Evolutionary conservation across 2,113 vertebrate genomes (phyloP).

Genomic region (Eira barbara): DNA sequence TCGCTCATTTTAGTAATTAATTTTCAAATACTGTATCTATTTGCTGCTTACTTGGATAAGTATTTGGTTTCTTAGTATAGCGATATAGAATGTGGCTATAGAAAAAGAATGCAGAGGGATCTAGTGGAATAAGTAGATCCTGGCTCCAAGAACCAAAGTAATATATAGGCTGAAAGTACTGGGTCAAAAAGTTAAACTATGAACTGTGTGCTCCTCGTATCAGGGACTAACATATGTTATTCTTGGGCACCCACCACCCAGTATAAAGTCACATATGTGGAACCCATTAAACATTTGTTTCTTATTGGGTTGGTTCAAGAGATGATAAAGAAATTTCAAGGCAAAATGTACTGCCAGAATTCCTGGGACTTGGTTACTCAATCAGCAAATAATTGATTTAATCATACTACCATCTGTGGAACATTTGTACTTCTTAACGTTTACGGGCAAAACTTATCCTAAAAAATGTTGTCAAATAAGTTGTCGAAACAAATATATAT

Average conservation of each 20-base stretch:
- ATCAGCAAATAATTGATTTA: not conserved
- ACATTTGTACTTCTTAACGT: not conserved
- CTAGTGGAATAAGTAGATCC: not conserved
- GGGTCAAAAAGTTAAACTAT: not conserved
- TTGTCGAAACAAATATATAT: not conserved
- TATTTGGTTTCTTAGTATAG: not conserved
- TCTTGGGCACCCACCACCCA: not conserved
- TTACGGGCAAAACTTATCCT: not conserved
- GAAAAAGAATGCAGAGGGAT: not conserved
- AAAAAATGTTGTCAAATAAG: not conserved
- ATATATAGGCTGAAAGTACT: not conserved
- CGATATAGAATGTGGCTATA: not conserved
- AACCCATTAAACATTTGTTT: not conserved
- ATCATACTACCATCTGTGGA: not conserved
- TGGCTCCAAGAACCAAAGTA: not conserved
- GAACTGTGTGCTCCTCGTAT: not conserved
- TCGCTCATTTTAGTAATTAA: not conserved
- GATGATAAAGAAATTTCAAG: not conserved
- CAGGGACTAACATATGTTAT: not conserved
- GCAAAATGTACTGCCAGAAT: not conserved
- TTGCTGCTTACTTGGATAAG: not conserved
- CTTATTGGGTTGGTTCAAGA: not conserved
- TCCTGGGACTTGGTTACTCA: not conserved
- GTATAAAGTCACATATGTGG: not conserved
- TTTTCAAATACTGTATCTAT: not conserved